Evolutionary conservation across 2,797 vertebrate species (phyloP), one percentile per base, ranked within the genome.

Genomic region (Parauchenoglanis ngamensis): DNA sequence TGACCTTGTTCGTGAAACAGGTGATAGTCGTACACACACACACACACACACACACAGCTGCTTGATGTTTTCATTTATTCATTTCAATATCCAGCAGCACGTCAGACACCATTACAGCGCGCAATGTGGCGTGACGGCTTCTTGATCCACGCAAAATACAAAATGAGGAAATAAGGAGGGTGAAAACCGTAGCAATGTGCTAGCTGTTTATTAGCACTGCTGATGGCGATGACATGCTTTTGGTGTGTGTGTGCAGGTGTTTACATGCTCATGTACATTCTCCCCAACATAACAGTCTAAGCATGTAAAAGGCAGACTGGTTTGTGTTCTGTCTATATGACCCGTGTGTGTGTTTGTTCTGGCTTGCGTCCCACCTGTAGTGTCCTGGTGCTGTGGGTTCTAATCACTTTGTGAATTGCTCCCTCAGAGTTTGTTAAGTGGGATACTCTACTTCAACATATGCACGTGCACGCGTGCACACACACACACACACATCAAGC

Each of bases 101-200:
- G 91, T 90, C 89, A 89, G 90, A 89, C 88, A 89, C 35, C 90
- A 93, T 95, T 92, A 95, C n/a, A 35, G 88, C 73, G 89, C 1
- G 86, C 93, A 92, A 92, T 93, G 92, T 94, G 91, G 90, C 88
- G 80, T 93, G 92, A 93, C 91, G 61, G 88, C 90, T 88, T 93
- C 93, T 90, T 92, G 92, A 93, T 94, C 90, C 90, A 82, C 88
- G 67, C 59, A 76, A 90, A 89, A 87, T 12, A 86, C 83, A 46
- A 86, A 84, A 83, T 84, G 57, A 88, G 63, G 75, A 85, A 85
- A 91, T 90, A 90, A 91, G 86, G 89, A 88, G 90, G 73, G 72
- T 88, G 87, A 86, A 89, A 88, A 88, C 84, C 77, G 89, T 91
- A 88, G 5, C 28, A 46, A 85, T 89, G 88, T 90, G 85, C 91